Base-by-base conservation (phyloP, 2,888 invertebrate species). In the Isotomurus palustris region DNA sequence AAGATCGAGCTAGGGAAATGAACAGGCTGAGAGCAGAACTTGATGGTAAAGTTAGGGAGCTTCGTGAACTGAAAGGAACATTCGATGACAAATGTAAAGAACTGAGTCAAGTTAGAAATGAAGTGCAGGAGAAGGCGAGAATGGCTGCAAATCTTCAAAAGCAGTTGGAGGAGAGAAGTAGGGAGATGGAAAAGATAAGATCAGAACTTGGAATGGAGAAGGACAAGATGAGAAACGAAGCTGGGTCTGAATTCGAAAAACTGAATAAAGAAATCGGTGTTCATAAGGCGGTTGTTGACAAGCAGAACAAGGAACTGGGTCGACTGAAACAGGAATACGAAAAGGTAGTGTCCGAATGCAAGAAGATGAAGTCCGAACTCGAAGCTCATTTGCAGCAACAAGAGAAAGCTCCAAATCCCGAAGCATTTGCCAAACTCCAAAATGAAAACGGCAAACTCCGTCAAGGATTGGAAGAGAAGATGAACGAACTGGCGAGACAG, bases 271-370 rank as follows among this genome's bases (percentile, higher is more conserved):
- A 56, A 19, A 47, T 54, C 25, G 22, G 22, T 6, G 29, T 21
- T 1, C 36, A 54, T 29, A 54, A 54, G 83, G 85, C 87, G 50
- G 91, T 91, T 73, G 78, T 89, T 66, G 84, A 87, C 14, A 81
- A 89, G 66, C 83, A 91, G 78, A 87, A 88, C 72, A 90, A 90
- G 73, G 82, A 86, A 66, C 81, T 88, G 58, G 88, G 88, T 75
- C 79, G 86, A 69, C 82, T 87, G 35, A 74, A 76, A 53, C 70
- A 71, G 21, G 76, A 77, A 55, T 71, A 74, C 28, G 71, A 72
- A 41, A 84, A 83, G 62, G 75, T 84, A 51, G 63, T 70, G 2
- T 74, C 75, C 22, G 84, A 85, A 71, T 83, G 62, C 77, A 85
- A 69, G 87, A 87, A 74, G 83, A 71, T 22, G 19, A 43, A 43